These are phyloP conservation scores for Aspidoscelis tigris DNA, from an alignment of 2,113 vertebrate genomes.

Conservation along the genomic window DNA sequence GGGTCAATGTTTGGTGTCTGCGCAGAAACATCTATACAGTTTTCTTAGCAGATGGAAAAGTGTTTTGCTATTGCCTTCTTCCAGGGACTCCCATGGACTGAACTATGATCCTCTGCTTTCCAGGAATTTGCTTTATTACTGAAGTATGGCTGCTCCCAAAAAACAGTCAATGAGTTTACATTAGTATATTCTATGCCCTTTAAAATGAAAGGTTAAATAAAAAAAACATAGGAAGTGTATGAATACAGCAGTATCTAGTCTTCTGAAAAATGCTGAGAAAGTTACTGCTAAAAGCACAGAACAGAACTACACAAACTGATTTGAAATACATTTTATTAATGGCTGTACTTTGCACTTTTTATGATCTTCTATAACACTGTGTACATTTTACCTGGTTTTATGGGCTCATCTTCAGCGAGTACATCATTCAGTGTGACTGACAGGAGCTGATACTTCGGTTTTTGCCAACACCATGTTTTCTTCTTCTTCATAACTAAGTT, in stretches of 20 bases:
- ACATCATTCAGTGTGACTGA: constrained; percentile 86
- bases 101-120: no score
- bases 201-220: constrained; percentile 9
- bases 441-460: constrained; percentile 85
- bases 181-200: neutral
- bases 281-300: constrained; percentile 9
- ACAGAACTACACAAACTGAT: neutral
- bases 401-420: constrained; percentile 76
- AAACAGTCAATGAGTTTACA: neutral
- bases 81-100: no score
- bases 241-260: neutral
- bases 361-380: constrained; percentile 6
- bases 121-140: no score
- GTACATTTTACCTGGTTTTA: constrained; percentile 82
- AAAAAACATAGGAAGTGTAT: neutral
- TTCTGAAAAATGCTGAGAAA: constrained; percentile 22
- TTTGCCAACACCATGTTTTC: constrained; percentile 90
- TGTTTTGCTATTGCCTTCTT: no score
- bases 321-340: constrained; percentile 19
- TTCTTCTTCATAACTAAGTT: constrained; percentile 87
- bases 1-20: no score
- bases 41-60: no score
- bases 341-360: neutral
- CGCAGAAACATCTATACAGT: no score
- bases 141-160: no score